Base-by-base conservation (phyloP, 1,140 invertebrate genomes). In the Episyrphus balteatus region DNA sequence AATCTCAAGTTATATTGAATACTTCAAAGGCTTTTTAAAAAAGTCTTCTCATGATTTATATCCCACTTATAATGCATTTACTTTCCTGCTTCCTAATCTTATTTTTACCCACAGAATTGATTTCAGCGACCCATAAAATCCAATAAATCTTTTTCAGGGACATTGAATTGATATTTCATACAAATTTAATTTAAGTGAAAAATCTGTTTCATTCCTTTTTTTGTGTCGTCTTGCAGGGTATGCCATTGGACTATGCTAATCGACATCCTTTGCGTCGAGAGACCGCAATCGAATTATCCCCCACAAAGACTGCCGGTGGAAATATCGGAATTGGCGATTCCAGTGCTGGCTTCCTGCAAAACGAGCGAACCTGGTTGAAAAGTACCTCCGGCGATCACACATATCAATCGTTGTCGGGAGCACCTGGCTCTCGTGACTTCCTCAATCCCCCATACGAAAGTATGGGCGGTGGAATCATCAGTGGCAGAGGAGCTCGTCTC, bases 221-320 rank as follows among this genome's bases (percentile, higher is more conserved):
- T 26, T 26, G n/a, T n/a, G n/a, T n/a, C n/a, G n/a, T n/a, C n/a
- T 26, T 8, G 8, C 21, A 26, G 21, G 21, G 21, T 5, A 26
- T 26, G 21, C 21, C 62, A 19, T 47, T 62, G 21, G 65, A 68
- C 55, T 62, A 59, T 41, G 61, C 59, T 43, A 62, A 65, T 49
- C 61, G 63, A 10, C 59, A 64, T 56, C 59, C 62, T 46, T 43
- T 68, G 39, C 56, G 66, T 3, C 58, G 66, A 2, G 66, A 68
- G 42, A 68, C 66, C 6, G 66, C 66, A 37, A 56, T 68, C n/a
- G 66, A 68, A 51, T 54, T 68, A 17, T 66, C 63, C 14, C 63
- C 63, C 9, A 66, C 63, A 9, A 66, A 66, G 42, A 61, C 63
- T 5, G 50, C 63, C 3, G 61, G 48, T 0, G 59, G 58, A n/a